Percentiles rank a stretch among this genome's conserved stretches.
These are phyloP conservation scores for Casuarius casuarius DNA, from an alignment of 2,113 vertebrate genomes.

Conservation along the genomic window DNA sequence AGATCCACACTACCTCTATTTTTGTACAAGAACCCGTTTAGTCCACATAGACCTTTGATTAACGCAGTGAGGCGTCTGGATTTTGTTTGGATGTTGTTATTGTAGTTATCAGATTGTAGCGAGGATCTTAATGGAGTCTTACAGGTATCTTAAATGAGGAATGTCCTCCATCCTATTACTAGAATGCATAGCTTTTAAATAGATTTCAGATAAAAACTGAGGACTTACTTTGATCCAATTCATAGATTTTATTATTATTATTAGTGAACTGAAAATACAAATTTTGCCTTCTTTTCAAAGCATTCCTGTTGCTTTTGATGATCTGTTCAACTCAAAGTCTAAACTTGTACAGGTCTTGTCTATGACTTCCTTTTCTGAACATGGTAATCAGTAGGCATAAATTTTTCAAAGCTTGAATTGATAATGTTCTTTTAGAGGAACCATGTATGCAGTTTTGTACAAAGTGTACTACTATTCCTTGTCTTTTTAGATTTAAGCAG, in stretches of 20 bases:
- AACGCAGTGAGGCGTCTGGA: not conserved
- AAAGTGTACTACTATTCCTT: not conserved
- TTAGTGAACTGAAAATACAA: not conserved
- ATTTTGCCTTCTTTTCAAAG: not conserved
- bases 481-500: not conserved
- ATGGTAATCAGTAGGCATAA: not conserved
- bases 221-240: not conserved
- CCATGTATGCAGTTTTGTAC: not conserved
- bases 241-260: not conserved
- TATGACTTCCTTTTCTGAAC: not conserved
- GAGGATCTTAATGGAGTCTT: constrained; percentile 6
- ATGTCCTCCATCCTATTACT: not conserved
- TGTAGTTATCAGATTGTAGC: not conserved
- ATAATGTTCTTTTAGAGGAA: not conserved
- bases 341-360: not conserved
- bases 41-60: not conserved
- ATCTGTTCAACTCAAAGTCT: not conserved
- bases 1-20: not conserved
- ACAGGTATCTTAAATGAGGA: not conserved
- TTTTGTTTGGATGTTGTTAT: not conserved
- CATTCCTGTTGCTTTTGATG: not conserved
- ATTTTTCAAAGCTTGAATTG: not conserved
- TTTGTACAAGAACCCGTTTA: not conserved
- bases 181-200: not conserved
- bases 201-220: not conserved